Evolutionary conservation across 1,140 invertebrate genomes (phyloP), one percentile per base, ranked within the genome.

Genomic region (Melipona quadrifasciata): DNA sequence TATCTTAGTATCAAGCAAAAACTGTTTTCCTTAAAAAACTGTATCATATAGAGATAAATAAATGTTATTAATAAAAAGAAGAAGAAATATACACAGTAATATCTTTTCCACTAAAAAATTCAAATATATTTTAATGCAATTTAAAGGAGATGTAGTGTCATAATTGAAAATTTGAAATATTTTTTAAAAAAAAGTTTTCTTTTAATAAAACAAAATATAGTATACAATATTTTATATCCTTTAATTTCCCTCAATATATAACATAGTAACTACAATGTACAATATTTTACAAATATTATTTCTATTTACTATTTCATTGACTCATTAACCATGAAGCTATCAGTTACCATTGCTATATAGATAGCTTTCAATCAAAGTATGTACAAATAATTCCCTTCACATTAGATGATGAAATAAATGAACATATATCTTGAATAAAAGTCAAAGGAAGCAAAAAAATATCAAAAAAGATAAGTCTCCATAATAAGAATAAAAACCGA

Each of bases 61-160:
- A 86, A 89, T 57, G 70, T 83, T 82, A 77, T 57, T 82, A 89
- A 89, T 89, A 61, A 39, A 47, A 61, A 58, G n/a, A 47, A 47
- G 39, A 51, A 14, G 58, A 27, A 39, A 71, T 64, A 61, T 16
- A 17, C 70, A 57, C 76, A 51, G n/a, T 65, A 80, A n/a, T 47
- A 68, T 21, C n/a, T 21, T 67, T 1, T 67, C 17, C 2, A 34
- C 31, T 21, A 67, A 67, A 34, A 34, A 21, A 5, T 34, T 67
- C 34, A 11, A 34, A 34, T 67, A 17, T 47, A 21, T 34, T 34
- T 4, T 67, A 19, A 67, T 31, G 17, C 4, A 67, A 19, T 55
- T 21, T 39, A 67, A 67, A 34, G 11, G 31, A 21, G 1, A 17
- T 64, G 61, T 5, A 16, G 16, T 64, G 16, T 64, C 61, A 21